Evolutionary conservation across 2,113 vertebrate species (phyloP), one percentile per base, ranked within the genome.

Genomic region (Motacilla tschutschensis): DNA sequence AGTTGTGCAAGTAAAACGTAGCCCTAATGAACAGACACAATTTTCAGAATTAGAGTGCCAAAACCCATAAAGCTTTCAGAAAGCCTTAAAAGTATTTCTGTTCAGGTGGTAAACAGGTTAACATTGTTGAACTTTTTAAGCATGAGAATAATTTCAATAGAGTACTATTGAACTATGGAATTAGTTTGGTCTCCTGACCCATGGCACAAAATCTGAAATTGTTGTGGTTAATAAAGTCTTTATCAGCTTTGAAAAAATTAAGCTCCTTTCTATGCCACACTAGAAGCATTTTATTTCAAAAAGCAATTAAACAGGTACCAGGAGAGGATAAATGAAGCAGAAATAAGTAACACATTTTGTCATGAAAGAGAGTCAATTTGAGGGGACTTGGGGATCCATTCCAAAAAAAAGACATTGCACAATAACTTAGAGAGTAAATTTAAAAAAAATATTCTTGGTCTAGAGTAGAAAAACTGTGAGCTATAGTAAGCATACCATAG

Each of bases 71-170:
- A 89, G 65, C 84, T 79, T 89, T 92, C 69, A 46, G 63, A 92
- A 94, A 91, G 72, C 81, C 63, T 93, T 83, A 55, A 12, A 91
- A 90, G 69, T 90, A 79, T 92, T 92, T 90, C 54, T 93, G 55
- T 78, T 89, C 60, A 84, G 92, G 83, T 84, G 38, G 62, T 63
- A 71, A 92, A 92, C 74, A 85, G 76, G 54, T 94, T 94, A 88
- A 85, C 65, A 65, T 64, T 91, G 84, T 82, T 88, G 53, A 77
- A 82, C 85, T 81, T 81, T 80, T 55, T 69, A 60, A 93, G 83
- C 59, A 67, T 72, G 70, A 87, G 79, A 74, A 55, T 83, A 73
- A 63, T 72, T 81, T 89, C 58, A 92, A 38, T 62, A 53, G 70
- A 81, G 51, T 62, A 51, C 70, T 93, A 22, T 54, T 83, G 46